Evolutionary conservation across 2,797 vertebrate genomes (phyloP), one percentile per base, ranked within the genome.

Genomic region (Phaenicophaeus curvirostris): DNA sequence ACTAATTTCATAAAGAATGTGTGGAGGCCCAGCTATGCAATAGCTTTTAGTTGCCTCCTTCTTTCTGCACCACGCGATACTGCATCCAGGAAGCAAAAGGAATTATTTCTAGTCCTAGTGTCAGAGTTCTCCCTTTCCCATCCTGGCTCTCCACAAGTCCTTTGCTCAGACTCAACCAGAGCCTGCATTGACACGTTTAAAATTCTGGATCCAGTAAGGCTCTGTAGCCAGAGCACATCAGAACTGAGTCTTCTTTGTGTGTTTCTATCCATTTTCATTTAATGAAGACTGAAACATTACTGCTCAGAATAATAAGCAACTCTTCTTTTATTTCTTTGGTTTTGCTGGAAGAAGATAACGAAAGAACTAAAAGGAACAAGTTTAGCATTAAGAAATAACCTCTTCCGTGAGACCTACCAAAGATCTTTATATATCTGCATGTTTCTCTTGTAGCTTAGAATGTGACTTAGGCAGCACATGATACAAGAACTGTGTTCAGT

Each of bases 401-500:
- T 35, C 35, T 85, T 90, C 33, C 35, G 21, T 4, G 30, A 13
- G 8, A 41, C n/a, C 13, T 82, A 19, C 27, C 41, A 46, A 72
- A 75, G 53, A 62, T 86, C 48, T 51, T 78, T 75, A 75, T 86
- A 41, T 78, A 48, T 86, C 66, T 91, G 69, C 76, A 15, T 76
- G 28, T 81, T 96, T 91, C 51, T 88, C 54, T 88, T 66, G 66
- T 41, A 88, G 73, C 74, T 84, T 55, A 90, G 80, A 89, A 84
- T 44, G 46, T 68, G 79, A 16, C 53, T 33, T 57, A 78, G 82
- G 76, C 68, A 89, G 79, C 80, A 86, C 48, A n/a, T 71, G 87
- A 72, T 94, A 65, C 50, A 92, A 94, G 54, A 87, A 68, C 85
- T 94, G 23, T 87, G 82, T 75, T 71, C 69, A 72, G 50, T 87